Conservation (phyloP, 2,797 vertebrate genomes). For the Rhabdomys pumilio region DNA sequence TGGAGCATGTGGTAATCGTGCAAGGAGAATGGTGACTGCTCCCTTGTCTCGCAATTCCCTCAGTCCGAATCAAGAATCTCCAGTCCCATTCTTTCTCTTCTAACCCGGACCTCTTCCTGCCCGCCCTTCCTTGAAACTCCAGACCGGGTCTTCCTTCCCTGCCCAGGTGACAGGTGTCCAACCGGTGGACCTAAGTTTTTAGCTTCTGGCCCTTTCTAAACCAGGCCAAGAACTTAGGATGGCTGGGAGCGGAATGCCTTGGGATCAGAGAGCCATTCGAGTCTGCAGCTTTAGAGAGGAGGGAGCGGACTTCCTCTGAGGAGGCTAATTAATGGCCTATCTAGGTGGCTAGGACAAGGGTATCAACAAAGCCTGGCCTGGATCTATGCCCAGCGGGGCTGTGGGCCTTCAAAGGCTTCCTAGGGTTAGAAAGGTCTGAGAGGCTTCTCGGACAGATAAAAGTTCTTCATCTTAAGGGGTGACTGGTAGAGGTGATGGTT, state of each 20-base stretch:
- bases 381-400: conserved; percentile 52
- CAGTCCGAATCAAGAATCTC: background rate
- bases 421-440: background rate
- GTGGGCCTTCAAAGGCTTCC: background rate
- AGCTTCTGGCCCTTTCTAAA: conserved; percentile 39
- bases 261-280: background rate
- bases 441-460: background rate
- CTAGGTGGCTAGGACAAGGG: conserved; percentile 54
- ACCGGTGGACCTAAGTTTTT: background rate
- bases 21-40: background rate
- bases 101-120: background rate
- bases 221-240: conserved; percentile 57
- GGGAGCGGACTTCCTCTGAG: conserved; percentile 45
- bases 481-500: background rate
- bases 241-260: conserved; percentile 19
- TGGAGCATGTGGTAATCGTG: background rate
- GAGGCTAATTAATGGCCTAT: conserved; percentile 78
- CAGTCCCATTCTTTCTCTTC: background rate
- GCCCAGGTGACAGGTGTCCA: conserved; percentile 85
- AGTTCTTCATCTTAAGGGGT: background rate
- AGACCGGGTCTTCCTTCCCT: conserved; percentile 61
- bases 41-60: too few relatives aligned
- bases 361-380: conserved; percentile 77
- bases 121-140: conserved; percentile 59
- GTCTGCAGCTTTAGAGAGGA: background rate